Evolutionary conservation across 2,113 vertebrate genomes (phyloP).

Genomic region (Thymallus thymallus): DNA sequence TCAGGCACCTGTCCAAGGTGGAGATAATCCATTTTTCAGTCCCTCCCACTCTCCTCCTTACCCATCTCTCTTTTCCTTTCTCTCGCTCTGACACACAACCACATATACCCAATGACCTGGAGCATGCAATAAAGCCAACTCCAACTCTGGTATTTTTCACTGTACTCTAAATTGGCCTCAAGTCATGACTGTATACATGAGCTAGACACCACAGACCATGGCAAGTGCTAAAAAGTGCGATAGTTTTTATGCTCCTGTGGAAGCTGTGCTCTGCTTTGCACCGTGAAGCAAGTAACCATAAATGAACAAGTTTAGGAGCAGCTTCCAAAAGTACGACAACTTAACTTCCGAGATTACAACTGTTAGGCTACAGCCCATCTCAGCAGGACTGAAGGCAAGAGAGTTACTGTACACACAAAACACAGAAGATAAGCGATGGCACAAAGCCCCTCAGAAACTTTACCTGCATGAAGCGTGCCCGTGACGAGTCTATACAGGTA

Average conservation of each 20-base stretch:
- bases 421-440: background rate
- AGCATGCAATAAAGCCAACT: background rate
- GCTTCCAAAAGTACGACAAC: background rate
- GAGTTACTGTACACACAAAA: too few relatives aligned
- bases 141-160: slow-evolving; percentile 1
- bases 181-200: slow-evolving; percentile 25
- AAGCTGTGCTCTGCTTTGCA: background rate
- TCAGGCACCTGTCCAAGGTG: background rate
- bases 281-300: background rate
- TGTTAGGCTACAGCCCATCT: too few relatives aligned
- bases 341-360: background rate
- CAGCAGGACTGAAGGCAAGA: too few relatives aligned
- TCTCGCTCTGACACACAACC: background rate
- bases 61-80: background rate
- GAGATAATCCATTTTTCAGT: background rate
- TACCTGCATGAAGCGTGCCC: slow-evolving; percentile 93
- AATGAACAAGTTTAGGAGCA: background rate
- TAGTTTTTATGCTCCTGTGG: background rate
- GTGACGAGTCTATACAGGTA: slow-evolving; percentile 94
- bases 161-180: background rate
- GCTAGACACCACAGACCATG: background rate
- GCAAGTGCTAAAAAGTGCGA: background rate
- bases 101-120: background rate
- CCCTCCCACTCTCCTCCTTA: background rate
- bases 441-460: slow-evolving; percentile 49